phyloP scores from a whole-genome alignment of 2,797 vertebrate species.

The Artibeus lituratus region DNA sequence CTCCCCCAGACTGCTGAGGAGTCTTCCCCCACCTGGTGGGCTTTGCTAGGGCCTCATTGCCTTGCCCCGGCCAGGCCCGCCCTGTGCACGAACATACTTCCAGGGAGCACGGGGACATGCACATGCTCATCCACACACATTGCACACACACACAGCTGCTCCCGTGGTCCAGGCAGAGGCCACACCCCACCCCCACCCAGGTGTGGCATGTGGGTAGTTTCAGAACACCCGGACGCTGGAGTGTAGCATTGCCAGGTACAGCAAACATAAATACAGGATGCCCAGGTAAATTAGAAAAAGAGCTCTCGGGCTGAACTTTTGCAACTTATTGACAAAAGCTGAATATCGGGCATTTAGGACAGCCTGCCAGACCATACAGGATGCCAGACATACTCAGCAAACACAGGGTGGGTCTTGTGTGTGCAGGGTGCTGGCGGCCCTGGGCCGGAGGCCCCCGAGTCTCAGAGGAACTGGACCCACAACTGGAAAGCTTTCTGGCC shows the following conservation, averaged over 20 bases:
- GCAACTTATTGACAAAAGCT: neutral
- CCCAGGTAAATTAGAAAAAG: neutral
- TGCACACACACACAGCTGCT: neutral
- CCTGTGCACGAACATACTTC: too few relatives aligned
- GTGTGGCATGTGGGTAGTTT: neutral
- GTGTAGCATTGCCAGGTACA: neutral
- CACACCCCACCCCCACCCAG: too few relatives aligned
- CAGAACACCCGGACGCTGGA: neutral
- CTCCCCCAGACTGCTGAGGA: neutral
- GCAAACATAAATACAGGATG: neutral
- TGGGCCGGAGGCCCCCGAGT: neutral
- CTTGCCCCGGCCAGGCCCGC: neutral
- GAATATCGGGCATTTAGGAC: too few relatives aligned
- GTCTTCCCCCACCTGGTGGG: neutral
- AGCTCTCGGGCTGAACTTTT: neutral
- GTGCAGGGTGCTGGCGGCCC: neutral
- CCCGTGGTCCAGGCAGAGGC: neutral
- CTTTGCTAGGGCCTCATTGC: neutral
- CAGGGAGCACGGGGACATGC: too few relatives aligned
- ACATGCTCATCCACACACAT: accelerated
- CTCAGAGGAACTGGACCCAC: neutral
- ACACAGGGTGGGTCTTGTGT: neutral
- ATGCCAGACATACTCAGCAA: neutral
- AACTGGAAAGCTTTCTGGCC: neutral
- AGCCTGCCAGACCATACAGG: neutral